Evolutionary conservation across 1,140 invertebrate species (phyloP).

Genomic region (Bombus turneri): DNA sequence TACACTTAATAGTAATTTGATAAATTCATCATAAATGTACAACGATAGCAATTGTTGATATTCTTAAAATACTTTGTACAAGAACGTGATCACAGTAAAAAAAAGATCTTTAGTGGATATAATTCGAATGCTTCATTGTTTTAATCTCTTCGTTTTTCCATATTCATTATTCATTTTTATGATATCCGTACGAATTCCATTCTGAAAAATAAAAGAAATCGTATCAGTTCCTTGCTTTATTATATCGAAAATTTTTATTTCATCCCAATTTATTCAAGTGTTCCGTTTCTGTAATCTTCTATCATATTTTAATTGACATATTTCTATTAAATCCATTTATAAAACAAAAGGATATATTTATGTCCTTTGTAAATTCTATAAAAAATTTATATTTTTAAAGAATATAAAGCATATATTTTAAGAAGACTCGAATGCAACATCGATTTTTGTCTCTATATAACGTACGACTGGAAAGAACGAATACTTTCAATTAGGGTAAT

Average conservation of each 20-base stretch:
- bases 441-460: neutral
- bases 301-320: too few species aligned
- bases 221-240: neutral
- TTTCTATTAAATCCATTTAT: too few species aligned
- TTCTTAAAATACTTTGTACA: conserved; percentile 22
- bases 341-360: too few species aligned
- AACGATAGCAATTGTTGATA: neutral
- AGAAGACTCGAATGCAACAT: neutral
- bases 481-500: neutral
- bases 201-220: conserved; percentile 73
- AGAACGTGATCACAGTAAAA: neutral
- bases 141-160: too few species aligned
- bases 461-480: neutral
- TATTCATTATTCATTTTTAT: conserved; percentile 76
- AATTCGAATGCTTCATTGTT: neutral
- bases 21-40: neutral
- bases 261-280: neutral
- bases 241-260: neutral
- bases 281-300: too few species aligned
- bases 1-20: neutral
- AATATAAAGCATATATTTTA: neutral
- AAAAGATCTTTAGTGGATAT: neutral
- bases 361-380: too few species aligned
- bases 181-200: conserved; percentile 86
- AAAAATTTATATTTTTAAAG: too few species aligned